These are phyloP conservation scores for Galleria mellonella DNA, from an alignment of 1,140 invertebrate species.

Conservation along the genomic window DNA sequence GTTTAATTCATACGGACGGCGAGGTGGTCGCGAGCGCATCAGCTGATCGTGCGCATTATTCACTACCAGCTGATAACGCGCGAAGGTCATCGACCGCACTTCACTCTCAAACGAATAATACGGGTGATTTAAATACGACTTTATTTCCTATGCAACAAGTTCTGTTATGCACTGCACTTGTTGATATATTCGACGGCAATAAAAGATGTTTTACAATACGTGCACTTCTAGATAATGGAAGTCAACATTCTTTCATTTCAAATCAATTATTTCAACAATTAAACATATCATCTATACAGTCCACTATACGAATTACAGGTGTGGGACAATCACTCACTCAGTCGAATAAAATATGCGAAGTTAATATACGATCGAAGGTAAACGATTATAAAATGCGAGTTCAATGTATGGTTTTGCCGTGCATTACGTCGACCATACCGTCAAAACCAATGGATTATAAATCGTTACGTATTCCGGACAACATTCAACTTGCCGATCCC, in stretches of 20 bases:
- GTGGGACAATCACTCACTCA: constrained; percentile 18
- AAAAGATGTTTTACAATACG: background rate
- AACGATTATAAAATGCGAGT: constrained; percentile 8
- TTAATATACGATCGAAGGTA: constrained; percentile 15
- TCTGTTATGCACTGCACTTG: background rate
- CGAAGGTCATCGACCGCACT: too few species aligned
- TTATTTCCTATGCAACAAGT: too few species aligned
- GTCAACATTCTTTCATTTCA: constrained; percentile 4
- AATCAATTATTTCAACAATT: constrained; percentile 1
- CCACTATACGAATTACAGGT: constrained; percentile 14
- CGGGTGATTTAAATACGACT: too few species aligned
- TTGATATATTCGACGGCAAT: background rate
- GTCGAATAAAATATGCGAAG: constrained; percentile 6
- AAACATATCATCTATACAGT: too few species aligned
- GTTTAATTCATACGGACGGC: constrained; percentile 3
- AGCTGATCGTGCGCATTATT: too few species aligned
- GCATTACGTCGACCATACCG: too few species aligned
- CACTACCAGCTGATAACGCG: too few species aligned
- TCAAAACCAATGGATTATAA: too few species aligned
- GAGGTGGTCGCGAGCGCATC: too few species aligned
- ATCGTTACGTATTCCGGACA: constrained; percentile 10
- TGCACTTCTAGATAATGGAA: too few species aligned
- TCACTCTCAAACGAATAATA: too few species aligned
- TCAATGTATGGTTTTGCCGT: constrained; percentile 13
- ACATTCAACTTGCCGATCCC: constrained; percentile 16